Base-by-base conservation (phyloP, 2,113 vertebrate genomes). In the Callochromis pleurospilus region DNA sequence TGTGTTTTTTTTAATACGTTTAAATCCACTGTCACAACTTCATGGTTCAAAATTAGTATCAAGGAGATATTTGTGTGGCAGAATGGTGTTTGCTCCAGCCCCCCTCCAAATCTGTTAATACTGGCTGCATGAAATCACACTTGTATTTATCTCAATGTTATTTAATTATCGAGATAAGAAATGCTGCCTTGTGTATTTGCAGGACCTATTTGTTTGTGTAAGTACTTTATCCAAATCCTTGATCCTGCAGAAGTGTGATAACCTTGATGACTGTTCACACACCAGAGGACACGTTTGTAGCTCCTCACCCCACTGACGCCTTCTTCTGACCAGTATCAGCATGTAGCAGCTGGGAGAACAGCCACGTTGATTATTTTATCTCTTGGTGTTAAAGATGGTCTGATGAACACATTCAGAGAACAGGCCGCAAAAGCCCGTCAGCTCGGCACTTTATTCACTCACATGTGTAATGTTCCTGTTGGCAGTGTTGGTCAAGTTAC, bases 1-100 rank as follows among this genome's bases (percentile, higher is more conserved):
- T 75, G 4, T 29, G 42, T 49, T 6, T 29, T 29, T 29, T 49
- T 49, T 49, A 77, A 49, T 12, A 31, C 9, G 9, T 49, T 49
- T 49, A 49, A 47, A 77, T 3, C 45, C 26, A 77, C 15, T 3
- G 70, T 75, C 40, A 75, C 6, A 19, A n/a, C 17, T 11, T 75
- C 68, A 11, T 0, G 24, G 5, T 47, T 11, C 9, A 36, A 36
- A 36, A 49, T 75, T 3, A 29, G 24, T 0, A 29, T 12, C 42
- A 49, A 49, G 24, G 12, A 29, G 24, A 49, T 29, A 75, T 75
- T 49, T 3, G 24, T 49, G 42, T 49, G 70, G 9, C 24, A 73
- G 40, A 73, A 0, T 73, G 38, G 8, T 73, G 40, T 29, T 73
- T 26, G 9, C 68, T 47, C 0, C 21, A 17, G 42, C 7, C 2